Conservation (phyloP, 2,113 vertebrate genomes). For the Nannospalax galili region DNA sequence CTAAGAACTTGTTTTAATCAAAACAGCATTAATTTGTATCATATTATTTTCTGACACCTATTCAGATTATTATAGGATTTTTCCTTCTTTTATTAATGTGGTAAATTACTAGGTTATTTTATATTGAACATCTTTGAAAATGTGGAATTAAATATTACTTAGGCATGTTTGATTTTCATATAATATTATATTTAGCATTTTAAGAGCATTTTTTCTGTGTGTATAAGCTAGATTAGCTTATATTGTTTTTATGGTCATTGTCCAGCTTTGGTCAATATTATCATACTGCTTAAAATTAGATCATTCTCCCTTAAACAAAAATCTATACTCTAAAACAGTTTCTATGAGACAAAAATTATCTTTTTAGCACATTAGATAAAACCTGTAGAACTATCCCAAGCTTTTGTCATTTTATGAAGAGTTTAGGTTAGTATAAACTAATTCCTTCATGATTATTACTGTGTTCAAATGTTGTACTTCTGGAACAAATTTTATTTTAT, state of each 20-base stretch:
- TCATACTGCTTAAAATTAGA: conserved; percentile 33
- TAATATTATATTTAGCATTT: conserved; percentile 46
- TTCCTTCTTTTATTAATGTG: neutral
- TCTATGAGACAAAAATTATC: neutral
- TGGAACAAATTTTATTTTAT: neutral
- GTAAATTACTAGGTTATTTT: neutral
- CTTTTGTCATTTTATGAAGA: neutral
- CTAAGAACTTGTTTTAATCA: conserved; percentile 11
- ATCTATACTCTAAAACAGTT: conserved; percentile 31
- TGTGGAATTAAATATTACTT: neutral
- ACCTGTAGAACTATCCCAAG: neutral
- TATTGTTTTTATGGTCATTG: conserved; percentile 3
- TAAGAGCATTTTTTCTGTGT: neutral
- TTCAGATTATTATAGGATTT: neutral
- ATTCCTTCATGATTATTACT: neutral
- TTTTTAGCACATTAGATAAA: neutral
- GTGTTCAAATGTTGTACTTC: neutral
- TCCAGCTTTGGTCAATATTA: conserved; percentile 6
- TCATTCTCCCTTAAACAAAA: conserved; percentile 48
- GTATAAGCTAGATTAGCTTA: conserved; percentile 20
- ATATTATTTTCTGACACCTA: neutral
- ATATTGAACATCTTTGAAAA: neutral
- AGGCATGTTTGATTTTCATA: neutral
- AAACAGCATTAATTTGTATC: neutral
- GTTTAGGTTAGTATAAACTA: neutral